These are phyloP conservation scores for Eubasilissa splendida DNA, from an alignment of 2,888 invertebrate genomes.

Conservation along the genomic window DNA sequence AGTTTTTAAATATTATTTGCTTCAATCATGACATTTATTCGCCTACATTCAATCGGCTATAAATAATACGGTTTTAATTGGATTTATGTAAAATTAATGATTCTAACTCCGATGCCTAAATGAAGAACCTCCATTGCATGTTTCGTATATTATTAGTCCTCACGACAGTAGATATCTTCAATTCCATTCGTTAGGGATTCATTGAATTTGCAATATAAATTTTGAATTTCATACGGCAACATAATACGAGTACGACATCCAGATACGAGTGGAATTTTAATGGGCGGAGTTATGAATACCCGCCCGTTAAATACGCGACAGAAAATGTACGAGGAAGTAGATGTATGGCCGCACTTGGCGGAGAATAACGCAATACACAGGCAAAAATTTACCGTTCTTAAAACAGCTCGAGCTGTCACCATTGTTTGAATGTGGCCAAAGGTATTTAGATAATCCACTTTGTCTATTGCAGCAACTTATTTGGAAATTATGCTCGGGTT, in stretches of 20 bases:
- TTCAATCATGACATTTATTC: neutral
- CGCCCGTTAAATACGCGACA: conserved; percentile 28
- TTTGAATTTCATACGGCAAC: conserved; percentile 34
- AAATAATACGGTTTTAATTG: conserved; percentile 20
- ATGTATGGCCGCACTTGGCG: neutral
- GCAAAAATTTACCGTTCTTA: too few relatives aligned
- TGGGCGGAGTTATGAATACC: conserved; percentile 33
- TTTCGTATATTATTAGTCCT: neutral
- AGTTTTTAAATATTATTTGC: too few relatives aligned
- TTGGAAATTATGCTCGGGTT: neutral
- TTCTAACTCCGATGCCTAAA: neutral
- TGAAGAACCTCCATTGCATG: conserved; percentile 16
- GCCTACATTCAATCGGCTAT: neutral
- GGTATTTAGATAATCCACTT: too few relatives aligned
- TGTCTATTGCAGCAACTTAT: too few relatives aligned
- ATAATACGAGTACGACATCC: conserved; percentile 39
- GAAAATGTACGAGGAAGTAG: conserved; percentile 26
- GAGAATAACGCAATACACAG: too few relatives aligned
- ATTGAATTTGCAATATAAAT: conserved; percentile 45
- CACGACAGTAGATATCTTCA: conserved; percentile 18
- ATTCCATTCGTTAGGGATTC: conserved; percentile 49
- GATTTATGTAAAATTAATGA: conserved; percentile 17
- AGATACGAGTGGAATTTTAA: conserved; percentile 44
- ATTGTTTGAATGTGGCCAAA: too few relatives aligned
- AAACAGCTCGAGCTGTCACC: too few relatives aligned